Base-by-base conservation (phyloP, 2,888 invertebrate genomes). In the Acanthosepion pharaonis region DNA sequence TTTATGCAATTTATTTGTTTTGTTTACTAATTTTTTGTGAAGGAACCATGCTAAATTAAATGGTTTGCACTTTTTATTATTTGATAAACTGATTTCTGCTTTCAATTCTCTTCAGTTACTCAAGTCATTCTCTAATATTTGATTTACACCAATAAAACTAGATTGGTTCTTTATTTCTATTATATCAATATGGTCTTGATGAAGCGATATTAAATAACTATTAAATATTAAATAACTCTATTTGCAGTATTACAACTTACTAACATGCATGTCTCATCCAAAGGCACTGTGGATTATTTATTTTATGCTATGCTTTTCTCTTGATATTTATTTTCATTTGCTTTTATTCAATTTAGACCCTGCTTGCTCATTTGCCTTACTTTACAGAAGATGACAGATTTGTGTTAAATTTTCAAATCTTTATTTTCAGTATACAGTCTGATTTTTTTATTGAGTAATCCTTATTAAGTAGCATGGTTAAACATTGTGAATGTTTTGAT, bases 1-100 rank as follows among this genome's bases (percentile, higher is more conserved):
- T 93, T 51, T n/a, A 93, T 93, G 18, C 49, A 28, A 93, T 93
- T 93, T 15, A 93, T 93, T 28, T 51, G 49, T 93, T 51, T 42
- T 92, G 48, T 93, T 42, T 92, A 78, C 15, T 78, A 78, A 78
- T n/a, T 78, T 15, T 64, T 15, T 78, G n/a, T 78, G n/a, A 78
- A 78, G n/a, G 55, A 55, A 55, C 15, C 55, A 55, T 55, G 55
- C 6, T 6, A n/a, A 78, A 78, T 78, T 78, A 33, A 78, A 78
- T 78, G n/a, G n/a, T 33, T n/a, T 78, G 11, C 78, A n/a, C 78
- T 78, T 78, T 78, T n/a, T 78, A 28, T 78, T 15, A 78, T n/a
- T 78, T 33, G 11, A 78, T 78, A 78, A 78, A n/a, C 78, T 78
- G 78, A 78, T 78, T 33, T 9, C 11, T 78, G n/a, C 78, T 78